A percentile compares a stretch with the other conserved stretches of the same genome.
Evolutionary conservation across 1,140 invertebrate genomes (phyloP).

Genomic region (Acyrthosiphon pisum): DNA sequence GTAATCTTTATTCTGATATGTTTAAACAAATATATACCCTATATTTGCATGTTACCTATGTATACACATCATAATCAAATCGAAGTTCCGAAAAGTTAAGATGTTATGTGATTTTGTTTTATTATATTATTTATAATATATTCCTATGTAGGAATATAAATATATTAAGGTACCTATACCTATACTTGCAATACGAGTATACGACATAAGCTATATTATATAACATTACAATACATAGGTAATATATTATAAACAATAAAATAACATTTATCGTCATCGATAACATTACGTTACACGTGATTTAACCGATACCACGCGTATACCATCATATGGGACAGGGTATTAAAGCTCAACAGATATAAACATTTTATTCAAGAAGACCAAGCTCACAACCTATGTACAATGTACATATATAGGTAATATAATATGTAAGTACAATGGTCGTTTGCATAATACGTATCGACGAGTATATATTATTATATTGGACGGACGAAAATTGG

Average conservation of each 20-base stretch:
- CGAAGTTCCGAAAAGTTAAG: not conserved
- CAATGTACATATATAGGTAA: no score
- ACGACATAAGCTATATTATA: no score
- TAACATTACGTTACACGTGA: not conserved
- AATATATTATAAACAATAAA: not conserved
- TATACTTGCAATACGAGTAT: not conserved
- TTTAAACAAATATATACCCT: no score
- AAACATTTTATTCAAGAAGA: not conserved
- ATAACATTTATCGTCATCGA: not conserved
- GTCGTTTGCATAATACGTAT: not conserved
- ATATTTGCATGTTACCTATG: no score
- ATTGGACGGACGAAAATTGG: not conserved
- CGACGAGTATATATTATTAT: not conserved
- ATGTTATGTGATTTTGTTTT: not conserved
- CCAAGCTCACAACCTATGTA: not conserved
- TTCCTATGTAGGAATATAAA: not conserved
- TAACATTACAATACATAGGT: no score
- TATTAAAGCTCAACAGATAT: not conserved
- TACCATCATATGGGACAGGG: not conserved
- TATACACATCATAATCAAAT: not conserved
- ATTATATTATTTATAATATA: not conserved
- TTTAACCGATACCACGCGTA: not conserved
- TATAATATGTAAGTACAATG: no score
- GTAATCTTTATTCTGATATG: not conserved
- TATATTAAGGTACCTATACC: not conserved